Base-by-base conservation (phyloP, 2,888 invertebrate genomes). In the Rhorus exstirpatorius region DNA sequence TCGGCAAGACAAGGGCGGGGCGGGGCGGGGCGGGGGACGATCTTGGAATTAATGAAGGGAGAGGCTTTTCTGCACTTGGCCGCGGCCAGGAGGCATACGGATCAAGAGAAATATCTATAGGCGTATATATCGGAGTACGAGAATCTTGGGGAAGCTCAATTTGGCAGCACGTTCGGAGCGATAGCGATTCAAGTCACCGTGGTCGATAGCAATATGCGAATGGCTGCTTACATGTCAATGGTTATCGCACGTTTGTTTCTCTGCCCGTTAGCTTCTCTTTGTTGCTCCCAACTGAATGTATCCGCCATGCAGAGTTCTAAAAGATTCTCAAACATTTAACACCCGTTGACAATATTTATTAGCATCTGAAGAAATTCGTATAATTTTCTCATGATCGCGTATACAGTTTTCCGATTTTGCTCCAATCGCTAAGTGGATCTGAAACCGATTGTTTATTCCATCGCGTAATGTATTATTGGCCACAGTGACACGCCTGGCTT, bases 41-140 rank as follows among this genome's bases (percentile, higher is more conserved):
- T 85, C 83, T 74, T 53, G 79, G 84, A 86, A 88, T 84, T 86
- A 86, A 88, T 83, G 83, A 85, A 84, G 83, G 84, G 60, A 75
- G 61, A 72, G 63, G 58, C 65, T 75, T 49, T 58, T 55, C 65
- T 72, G 17, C 24, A 31, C 21, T 53, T 35, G 55, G 31, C 19
- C 19, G 58, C 38, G 41, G 65, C 71, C 65, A 58, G 65, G 8
- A 72, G 78, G 63, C 79, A 65, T 38, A 12, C 65, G 46, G 46
- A 68, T 53, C 68, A 31, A 24, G 46, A 68, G 38, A 53, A 31
- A 24, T 6, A 46, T 67, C 4, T 67, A 31, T 67, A 17, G 12
- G 35, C 17, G n/a, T 51, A 63, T 78, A 44, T n/a, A n/a, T n/a
- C 6, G 24, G 38, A 53, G 24, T 21, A 46, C 51, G 14, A 38